phyloP scores from a whole-genome alignment of 2,113 vertebrate genomes.

The Climacteris rufus region DNA sequence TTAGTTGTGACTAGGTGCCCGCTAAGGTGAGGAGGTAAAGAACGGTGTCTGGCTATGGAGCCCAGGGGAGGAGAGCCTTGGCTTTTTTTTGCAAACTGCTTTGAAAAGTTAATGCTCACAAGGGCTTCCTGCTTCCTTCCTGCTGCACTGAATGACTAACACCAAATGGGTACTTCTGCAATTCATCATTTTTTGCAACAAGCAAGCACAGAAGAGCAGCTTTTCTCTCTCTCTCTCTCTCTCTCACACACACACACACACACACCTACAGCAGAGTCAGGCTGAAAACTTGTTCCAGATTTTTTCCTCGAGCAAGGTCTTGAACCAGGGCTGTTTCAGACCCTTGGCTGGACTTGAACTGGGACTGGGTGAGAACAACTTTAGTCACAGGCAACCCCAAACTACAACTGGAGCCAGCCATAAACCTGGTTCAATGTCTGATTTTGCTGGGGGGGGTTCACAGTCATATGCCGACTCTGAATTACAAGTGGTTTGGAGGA shows the following conservation, averaged over 20 bases:
- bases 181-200: constrained; percentile 33
- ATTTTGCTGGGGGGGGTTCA: neutral
- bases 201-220: neutral
- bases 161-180: constrained; percentile 53
- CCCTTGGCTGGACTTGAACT: neutral
- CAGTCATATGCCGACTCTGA: neutral
- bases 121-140: constrained; percentile 58
- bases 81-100: constrained; percentile 16
- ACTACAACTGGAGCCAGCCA: neutral
- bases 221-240: too few relatives aligned
- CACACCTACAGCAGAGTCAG: neutral
- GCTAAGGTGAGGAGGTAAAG: neutral
- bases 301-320: neutral
- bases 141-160: constrained; percentile 23
- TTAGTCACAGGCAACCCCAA: neutral
- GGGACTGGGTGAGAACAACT: neutral
- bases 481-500: neutral
- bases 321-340: neutral
- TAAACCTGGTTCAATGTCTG: neutral
- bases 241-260: neutral
- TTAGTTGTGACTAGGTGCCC: neutral
- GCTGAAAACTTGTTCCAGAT: neutral
- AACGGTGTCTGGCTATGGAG: neutral
- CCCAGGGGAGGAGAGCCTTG: neutral
- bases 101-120: constrained; percentile 41